Evolutionary conservation across 1,140 invertebrate genomes (phyloP).

Genomic region (Saxidomus purpurata): DNA sequence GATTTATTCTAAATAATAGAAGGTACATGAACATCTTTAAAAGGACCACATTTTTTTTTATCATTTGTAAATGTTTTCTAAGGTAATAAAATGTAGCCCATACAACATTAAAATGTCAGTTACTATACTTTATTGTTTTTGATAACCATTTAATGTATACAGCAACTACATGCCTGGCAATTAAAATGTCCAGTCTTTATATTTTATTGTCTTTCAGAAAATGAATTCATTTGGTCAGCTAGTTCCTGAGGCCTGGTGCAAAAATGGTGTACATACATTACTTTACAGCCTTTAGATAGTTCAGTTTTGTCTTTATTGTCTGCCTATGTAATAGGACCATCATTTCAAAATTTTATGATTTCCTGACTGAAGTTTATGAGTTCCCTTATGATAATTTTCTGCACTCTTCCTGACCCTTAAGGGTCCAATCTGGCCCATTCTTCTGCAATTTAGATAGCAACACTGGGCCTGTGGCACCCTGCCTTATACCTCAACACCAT

Average conservation of each 20-base stretch:
- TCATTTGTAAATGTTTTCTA: slow-evolving; percentile 25
- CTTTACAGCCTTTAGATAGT: not conserved
- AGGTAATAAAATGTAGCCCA: slow-evolving; percentile 7
- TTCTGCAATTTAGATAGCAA: not conserved
- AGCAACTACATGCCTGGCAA: slow-evolving; percentile 14
- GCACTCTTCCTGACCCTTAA: slow-evolving; percentile 26
- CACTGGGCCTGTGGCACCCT: not conserved
- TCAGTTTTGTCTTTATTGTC: not conserved
- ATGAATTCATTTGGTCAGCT: not conserved
- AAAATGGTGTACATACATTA: not conserved
- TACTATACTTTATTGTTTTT: slow-evolving; percentile 13
- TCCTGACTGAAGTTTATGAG: not conserved
- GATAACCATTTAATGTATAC: slow-evolving; percentile 9
- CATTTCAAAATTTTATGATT: slow-evolving; percentile 19
- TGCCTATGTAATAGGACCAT: not conserved
- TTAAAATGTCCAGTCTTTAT: slow-evolving; percentile 2
- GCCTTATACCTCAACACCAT: not conserved
- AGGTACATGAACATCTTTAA: too few relatives aligned
- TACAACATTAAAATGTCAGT: slow-evolving; percentile 15
- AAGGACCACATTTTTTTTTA: not conserved
- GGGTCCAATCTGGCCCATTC: not conserved
- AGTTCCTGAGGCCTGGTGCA: not conserved
- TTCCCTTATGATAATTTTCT: slow-evolving; percentile 22
- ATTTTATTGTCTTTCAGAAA: slow-evolving; percentile 23
- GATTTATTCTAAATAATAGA: too few relatives aligned